Percentiles rank a stretch among this genome's conserved stretches.
phyloP scores from a whole-genome alignment of 2,888 invertebrate species.

The Tuberolachnus salignus region DNA sequence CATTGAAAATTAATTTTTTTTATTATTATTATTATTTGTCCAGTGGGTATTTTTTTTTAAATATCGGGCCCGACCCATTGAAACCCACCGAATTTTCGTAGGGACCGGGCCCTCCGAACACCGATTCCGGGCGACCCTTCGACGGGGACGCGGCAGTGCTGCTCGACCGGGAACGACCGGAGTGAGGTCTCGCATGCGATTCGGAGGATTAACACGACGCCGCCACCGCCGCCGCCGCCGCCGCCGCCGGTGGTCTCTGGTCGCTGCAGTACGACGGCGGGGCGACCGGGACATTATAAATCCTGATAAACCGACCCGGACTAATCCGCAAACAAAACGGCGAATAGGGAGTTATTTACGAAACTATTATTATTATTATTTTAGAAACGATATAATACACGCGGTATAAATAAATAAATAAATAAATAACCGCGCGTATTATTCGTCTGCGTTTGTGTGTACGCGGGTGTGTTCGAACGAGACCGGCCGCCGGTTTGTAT shows the following conservation, averaged over 20 bases:
- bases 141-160: background rate
- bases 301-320: conserved; percentile 56
- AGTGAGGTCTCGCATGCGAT: conserved; percentile 51
- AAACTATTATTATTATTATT: too few species aligned
- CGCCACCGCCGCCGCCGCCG: conserved; percentile 20
- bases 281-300: conserved; percentile 18
- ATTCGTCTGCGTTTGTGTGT: background rate
- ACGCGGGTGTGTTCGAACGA: background rate
- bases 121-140: background rate
- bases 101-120: too few species aligned
- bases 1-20: too few species aligned
- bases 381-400: conserved; percentile 16
- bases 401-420: background rate
- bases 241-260: conserved; percentile 8
- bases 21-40: too few species aligned
- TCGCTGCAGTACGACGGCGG: background rate
- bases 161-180: background rate
- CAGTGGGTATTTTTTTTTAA: too few species aligned
- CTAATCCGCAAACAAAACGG: conserved; percentile 56
- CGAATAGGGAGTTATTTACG: conserved; percentile 47
- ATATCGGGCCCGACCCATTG: too few species aligned
- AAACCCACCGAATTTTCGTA: too few species aligned
- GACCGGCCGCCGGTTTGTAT: background rate
- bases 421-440: too few species aligned
- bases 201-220: conserved; percentile 49